Evolutionary conservation across 2,888 invertebrate genomes (phyloP).

Genomic region (Rotaria macrura): DNA sequence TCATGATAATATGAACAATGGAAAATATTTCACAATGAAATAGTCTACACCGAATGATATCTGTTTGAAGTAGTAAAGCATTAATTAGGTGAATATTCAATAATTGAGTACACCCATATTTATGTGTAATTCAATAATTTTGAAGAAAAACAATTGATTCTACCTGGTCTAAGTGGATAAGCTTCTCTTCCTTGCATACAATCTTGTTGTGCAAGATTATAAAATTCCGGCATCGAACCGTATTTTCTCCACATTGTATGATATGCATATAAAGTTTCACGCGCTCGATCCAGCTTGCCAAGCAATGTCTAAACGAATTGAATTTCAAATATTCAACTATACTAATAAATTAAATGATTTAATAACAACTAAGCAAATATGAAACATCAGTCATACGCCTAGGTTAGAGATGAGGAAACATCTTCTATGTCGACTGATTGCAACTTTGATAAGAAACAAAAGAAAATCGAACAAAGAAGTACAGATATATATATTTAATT

Average conservation of each 20-base stretch:
- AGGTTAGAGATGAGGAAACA: not conserved
- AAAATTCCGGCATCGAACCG: slow-evolving; percentile 85
- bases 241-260: slow-evolving; percentile 92
- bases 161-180: slow-evolving; percentile 66
- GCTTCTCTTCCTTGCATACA: slow-evolving; percentile 72
- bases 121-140: too few species aligned
- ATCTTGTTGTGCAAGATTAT: slow-evolving; percentile 66
- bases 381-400: too few species aligned
- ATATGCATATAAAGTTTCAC: slow-evolving; percentile 86
- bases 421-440: too few species aligned
- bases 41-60: too few species aligned
- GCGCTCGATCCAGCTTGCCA: slow-evolving; percentile 78
- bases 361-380: not conserved
- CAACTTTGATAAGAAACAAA: too few species aligned
- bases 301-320: slow-evolving; percentile 48
- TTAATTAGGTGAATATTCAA: too few species aligned
- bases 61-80: too few species aligned
- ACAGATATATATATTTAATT: not conserved
- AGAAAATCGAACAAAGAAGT: slow-evolving; percentile 18
- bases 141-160: too few species aligned
- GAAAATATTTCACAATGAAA: too few species aligned
- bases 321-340: not conserved
- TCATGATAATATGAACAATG: too few species aligned
- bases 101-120: too few species aligned
- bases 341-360: too few species aligned